Evolutionary conservation across 2,113 vertebrate species (phyloP), one percentile per base, ranked within the genome.

Genomic region (Seriola rivoliana): DNA sequence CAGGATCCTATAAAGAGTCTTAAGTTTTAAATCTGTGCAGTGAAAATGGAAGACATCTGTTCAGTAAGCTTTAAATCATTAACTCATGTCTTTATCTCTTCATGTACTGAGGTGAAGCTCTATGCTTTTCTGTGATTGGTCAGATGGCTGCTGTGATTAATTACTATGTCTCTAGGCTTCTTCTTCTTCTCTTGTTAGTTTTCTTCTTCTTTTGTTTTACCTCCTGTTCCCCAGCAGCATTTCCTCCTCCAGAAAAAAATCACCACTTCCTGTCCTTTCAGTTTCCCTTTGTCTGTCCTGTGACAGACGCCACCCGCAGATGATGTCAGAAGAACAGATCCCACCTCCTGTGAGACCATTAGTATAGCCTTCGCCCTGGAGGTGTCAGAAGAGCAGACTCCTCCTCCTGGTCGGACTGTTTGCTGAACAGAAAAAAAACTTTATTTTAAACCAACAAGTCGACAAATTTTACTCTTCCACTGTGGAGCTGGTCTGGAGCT

Each of bases 371-470:
- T 48, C 19, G 19, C 67, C 83, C 46, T 42, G n/a, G 1, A 40
- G 9, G 17, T 34, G 59, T 95, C 89, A 94, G 92, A 94, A 94
- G 62, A 93, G 93, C 57, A 95, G 87, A 69, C 91, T 94, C 85
- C 94, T 92, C 67, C 94, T 91, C 71, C 94, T 91, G 48, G 83
- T 77, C 13, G 92, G 94, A 81, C 93, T 94, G 83, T 91, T 93
- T 3, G 84, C 94, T 95, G 85, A 11, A 75, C 36, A 81, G 19
- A 85, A 8, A 42, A 42, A 42, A 42, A 10, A 10, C 1, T 11
- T 11, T 42, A 42, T 42, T 11, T 9, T 10, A 42, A 42, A 11
- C 9, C 8, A 42, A 2, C 2, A 36, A 4, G 6, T 36, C 34
- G 6, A 36, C 34, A 50, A 50, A 50, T 13, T 16, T 16, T 46